Evolutionary conservation across 2,888 invertebrate species (phyloP).

Genomic region (Halictus quadricinctus): DNA sequence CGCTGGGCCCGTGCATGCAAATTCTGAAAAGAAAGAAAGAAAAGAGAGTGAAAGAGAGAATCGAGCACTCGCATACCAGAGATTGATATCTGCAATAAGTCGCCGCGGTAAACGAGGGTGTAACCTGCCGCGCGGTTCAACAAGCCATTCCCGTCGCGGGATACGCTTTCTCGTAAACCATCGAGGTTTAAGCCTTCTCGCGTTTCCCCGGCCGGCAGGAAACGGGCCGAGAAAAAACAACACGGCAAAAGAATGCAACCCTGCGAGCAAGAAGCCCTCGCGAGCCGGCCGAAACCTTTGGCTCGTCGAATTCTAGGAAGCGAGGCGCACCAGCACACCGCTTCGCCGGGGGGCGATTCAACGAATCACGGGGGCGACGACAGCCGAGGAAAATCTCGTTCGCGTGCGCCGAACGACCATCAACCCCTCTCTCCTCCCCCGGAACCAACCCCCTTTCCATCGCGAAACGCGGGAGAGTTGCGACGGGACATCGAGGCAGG

Average conservation of each 20-base stretch:
- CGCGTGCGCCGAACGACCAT: conserved; percentile 15
- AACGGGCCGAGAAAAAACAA: background rate
- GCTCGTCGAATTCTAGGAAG: background rate
- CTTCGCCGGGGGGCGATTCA: background rate
- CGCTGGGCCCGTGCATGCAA: conserved; percentile 70
- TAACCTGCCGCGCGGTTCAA: conserved; percentile 59
- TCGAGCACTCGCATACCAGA: conserved; percentile 64
- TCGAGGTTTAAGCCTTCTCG: conserved; percentile 1
- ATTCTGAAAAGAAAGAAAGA: conserved; percentile 43
- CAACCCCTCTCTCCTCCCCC: background rate
- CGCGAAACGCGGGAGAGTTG: conserved; percentile 17
- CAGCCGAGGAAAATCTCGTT: conserved; percentile 4
- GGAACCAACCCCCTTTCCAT: background rate
- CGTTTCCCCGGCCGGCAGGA: conserved; percentile 11
- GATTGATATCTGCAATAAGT: conserved; percentile 71
- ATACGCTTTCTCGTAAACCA: conserved; percentile 31
- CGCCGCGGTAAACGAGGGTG: conserved; percentile 66
- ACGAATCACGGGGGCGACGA: background rate
- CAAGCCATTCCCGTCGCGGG: conserved; percentile 44
- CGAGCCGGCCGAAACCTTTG: background rate
- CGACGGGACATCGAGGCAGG: conserved; percentile 41
- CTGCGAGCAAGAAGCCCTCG: background rate
- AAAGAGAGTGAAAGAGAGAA: conserved; percentile 32
- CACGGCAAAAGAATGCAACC: conserved; percentile 10
- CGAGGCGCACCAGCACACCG: background rate